Conservation (phyloP, 2,888 invertebrate genomes). For the Caenorhabditis wallacei region DNA sequence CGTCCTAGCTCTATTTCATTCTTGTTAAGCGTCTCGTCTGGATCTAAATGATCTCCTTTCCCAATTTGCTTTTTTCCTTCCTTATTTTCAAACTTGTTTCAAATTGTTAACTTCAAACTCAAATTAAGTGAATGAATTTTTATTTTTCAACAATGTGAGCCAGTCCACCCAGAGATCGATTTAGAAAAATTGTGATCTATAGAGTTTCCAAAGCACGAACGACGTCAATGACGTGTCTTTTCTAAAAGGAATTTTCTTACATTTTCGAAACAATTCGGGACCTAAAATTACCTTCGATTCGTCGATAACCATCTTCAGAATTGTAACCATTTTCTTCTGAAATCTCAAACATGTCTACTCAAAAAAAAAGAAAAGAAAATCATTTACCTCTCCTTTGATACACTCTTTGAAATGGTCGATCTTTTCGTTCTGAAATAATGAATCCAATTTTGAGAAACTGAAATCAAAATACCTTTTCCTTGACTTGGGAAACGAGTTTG, state of each 20-base stretch:
- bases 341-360: not conserved
- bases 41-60: no score
- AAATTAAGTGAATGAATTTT: no score
- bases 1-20: no score
- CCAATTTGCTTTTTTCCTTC: no score
- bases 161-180: no score
- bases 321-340: not conserved
- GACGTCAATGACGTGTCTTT: not conserved
- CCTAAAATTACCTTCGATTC: not conserved
- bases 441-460: not conserved
- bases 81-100: no score
- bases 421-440: not conserved
- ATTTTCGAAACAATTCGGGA: no score
- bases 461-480: conserved; percentile 1
- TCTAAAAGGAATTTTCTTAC: not conserved
- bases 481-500: not conserved
- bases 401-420: not conserved
- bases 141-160: no score
- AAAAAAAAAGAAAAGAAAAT: no score
- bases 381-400: conserved; percentile 8
- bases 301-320: conserved; percentile 2
- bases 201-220: not conserved
- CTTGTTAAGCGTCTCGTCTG: no score
- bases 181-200: no score
- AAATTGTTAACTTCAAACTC: no score